A percentile compares a stretch with the other conserved stretches of the same genome.
Conservation (phyloP, 1,140 invertebrate species). For the Ridgeia piscesae region DNA sequence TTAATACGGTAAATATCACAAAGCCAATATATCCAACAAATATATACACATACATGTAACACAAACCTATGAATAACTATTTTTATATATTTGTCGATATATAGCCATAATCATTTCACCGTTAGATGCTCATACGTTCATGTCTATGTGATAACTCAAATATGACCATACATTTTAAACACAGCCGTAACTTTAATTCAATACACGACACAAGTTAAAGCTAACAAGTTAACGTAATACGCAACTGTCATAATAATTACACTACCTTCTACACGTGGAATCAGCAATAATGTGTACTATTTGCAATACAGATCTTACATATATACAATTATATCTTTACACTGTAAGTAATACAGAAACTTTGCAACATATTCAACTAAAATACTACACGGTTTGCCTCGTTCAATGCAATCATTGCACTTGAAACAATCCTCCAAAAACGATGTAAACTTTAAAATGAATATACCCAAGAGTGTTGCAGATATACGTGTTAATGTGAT, state of each 20-base stretch:
- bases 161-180: too few species aligned
- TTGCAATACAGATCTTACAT: neutral
- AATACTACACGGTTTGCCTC: neutral
- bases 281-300: neutral
- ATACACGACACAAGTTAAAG: neutral
- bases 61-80: too few species aligned
- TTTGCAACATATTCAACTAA: neutral
- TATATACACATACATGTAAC: too few species aligned
- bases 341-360: neutral
- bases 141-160: too few species aligned
- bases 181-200: neutral
- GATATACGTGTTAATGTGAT: neutral
- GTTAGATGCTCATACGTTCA: too few species aligned
- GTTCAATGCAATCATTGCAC: neutral
- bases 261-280: too few species aligned
- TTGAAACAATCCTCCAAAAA: neutral
- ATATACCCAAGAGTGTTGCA: neutral
- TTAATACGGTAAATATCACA: too few species aligned
- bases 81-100: too few species aligned
- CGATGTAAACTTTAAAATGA: neutral
- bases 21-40: too few species aligned
- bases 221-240: too few species aligned
- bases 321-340: neutral
- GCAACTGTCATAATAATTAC: too few species aligned
- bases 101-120: too few species aligned